Percentiles rank a stretch among this genome's conserved stretches.
Evolutionary conservation across 2,888 invertebrate genomes (phyloP).

Genomic region (Strigamia maritima): DNA sequence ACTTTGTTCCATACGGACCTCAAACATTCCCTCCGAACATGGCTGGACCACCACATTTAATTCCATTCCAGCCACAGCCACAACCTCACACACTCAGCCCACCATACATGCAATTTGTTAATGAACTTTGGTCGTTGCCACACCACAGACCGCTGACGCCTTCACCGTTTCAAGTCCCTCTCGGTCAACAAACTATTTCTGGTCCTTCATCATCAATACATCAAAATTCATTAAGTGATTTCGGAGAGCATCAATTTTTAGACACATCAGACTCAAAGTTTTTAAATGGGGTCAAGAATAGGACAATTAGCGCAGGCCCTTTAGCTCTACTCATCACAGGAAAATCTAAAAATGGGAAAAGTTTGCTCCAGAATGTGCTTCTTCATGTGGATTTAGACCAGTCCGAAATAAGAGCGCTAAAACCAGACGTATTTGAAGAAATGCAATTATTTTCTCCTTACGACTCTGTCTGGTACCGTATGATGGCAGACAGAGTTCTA

Average conservation of each 20-base stretch:
- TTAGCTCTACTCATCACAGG: neutral
- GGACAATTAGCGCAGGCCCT: neutral
- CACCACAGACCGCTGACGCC: neutral
- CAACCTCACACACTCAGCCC: neutral
- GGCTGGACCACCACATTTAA: neutral
- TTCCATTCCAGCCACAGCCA: neutral
- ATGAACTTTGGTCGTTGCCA: neutral
- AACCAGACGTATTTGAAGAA: neutral
- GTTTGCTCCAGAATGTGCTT: neutral
- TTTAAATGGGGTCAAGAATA: neutral
- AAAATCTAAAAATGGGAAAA: neutral
- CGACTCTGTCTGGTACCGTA: neutral
- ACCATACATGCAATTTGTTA: neutral
- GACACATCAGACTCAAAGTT: neutral
- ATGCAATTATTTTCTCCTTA: neutral
- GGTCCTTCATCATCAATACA: neutral
- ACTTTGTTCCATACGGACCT: neutral
- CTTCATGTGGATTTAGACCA: slow-evolving; percentile 15
- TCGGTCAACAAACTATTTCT: neutral
- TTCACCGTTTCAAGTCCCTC: neutral
- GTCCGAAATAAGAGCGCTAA: neutral
- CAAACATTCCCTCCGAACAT: neutral
- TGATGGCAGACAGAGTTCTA: neutral
- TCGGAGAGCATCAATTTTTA: neutral
- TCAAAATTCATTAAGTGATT: neutral